Conservation (phyloP, 2,113 vertebrate genomes). For the Pollimyrus isidori region DNA sequence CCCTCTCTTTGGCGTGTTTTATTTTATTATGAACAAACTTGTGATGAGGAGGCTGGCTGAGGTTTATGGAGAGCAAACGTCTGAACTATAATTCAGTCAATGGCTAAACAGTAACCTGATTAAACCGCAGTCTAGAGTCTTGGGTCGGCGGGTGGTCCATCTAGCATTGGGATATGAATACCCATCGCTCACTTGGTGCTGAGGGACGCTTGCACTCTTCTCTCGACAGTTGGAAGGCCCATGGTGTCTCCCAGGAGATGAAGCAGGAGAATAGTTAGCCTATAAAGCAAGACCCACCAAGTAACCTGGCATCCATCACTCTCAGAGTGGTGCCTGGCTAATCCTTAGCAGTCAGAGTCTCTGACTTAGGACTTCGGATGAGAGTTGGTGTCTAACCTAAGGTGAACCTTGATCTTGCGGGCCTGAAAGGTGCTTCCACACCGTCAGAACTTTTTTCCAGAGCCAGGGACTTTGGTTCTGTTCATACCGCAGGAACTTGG, state of each 20-base stretch:
- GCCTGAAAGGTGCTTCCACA: background rate
- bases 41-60: background rate
- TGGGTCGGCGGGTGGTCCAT: background rate
- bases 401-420: background rate
- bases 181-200: background rate
- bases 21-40: background rate
- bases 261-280: background rate
- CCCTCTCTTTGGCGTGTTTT: background rate
- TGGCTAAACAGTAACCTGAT: background rate
- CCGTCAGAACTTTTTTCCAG: background rate
- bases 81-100: background rate
- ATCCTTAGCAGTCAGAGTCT: background rate
- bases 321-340: background rate
- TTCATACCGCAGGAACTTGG: background rate
- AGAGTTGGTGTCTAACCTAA: background rate
- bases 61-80: background rate
- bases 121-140: background rate
- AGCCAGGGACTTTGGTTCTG: background rate
- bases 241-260: background rate
- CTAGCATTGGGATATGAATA: background rate
- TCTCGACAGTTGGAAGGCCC: background rate
- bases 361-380: background rate
- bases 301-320: background rate
- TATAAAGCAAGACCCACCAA: background rate
- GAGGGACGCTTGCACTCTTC: background rate